phyloP scores from a whole-genome alignment of 2,797 vertebrate genomes.

The Liparis tanakae region DNA sequence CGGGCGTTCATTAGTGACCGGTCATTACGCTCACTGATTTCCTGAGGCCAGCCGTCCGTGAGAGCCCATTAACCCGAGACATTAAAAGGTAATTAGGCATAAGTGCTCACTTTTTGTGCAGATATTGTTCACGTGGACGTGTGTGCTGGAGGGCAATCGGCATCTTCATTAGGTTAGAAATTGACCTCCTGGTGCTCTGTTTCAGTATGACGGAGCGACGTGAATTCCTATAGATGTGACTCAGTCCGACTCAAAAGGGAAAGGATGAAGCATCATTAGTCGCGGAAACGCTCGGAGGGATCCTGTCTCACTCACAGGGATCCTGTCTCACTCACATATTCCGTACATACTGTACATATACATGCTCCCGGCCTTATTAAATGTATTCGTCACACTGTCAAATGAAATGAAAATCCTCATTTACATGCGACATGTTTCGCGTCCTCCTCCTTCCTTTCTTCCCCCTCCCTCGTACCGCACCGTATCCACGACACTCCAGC shows the following conservation, averaged over 20 bases:
- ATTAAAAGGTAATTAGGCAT: conserved; percentile 71
- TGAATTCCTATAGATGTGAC: conserved; percentile 14
- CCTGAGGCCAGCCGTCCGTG: conserved; percentile 59
- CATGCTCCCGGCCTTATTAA: conserved; percentile 44
- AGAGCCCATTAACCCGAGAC: conserved; percentile 76
- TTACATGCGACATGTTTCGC: conserved; percentile 61
- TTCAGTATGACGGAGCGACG: conserved; percentile 31
- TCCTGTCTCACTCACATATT: conserved; percentile 30
- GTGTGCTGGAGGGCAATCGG: conserved; percentile 27
- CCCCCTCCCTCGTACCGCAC: conserved; percentile 23
- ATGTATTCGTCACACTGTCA: conserved; percentile 59
- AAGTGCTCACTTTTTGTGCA: conserved; percentile 56
- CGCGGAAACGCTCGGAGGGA: neutral
- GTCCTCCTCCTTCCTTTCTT: conserved; percentile 28
- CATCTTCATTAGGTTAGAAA: conserved; percentile 43
- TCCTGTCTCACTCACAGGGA: conserved; percentile 31
- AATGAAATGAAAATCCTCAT: conserved; percentile 72
- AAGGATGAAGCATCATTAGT: conserved; percentile 13
- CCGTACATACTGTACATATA: conserved; percentile 16
- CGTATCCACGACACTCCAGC: conserved; percentile 26
- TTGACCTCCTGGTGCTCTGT: conserved; percentile 33
- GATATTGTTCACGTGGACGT: conserved; percentile 53
- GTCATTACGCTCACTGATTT: conserved; percentile 83
- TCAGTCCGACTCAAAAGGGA: conserved; percentile 12
- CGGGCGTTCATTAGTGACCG: conserved; percentile 79